Percentiles rank a stretch among this genome's conserved stretches.
Evolutionary conservation across 2,888 invertebrate genomes (phyloP).

Genomic region (Toxonevra muliebris): DNA sequence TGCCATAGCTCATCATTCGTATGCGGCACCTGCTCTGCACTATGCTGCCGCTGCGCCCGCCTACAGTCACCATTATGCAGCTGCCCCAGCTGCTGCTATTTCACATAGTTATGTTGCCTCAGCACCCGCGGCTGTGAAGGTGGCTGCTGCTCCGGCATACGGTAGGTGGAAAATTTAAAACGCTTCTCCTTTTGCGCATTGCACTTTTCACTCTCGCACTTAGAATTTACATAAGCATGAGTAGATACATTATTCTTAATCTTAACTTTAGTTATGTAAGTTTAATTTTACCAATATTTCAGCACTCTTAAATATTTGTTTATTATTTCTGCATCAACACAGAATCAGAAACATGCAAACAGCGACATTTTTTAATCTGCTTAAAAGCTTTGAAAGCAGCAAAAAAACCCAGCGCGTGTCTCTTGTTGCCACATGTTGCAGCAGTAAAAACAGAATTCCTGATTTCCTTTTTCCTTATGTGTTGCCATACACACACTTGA

Average conservation of each 20-base stretch:
- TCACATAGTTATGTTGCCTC: slow-evolving; percentile 43
- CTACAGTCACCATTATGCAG: slow-evolving; percentile 23
- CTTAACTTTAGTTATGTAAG: too few relatives aligned
- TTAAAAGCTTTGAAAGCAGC: not conserved
- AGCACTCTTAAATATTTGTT: too few relatives aligned
- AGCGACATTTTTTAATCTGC: not conserved
- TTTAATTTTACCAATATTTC: too few relatives aligned
- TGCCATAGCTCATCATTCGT: slow-evolving; percentile 29
- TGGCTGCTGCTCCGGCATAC: slow-evolving; percentile 57
- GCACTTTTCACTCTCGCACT: too few relatives aligned
- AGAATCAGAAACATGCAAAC: too few relatives aligned
- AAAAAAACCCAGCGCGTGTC: too few relatives aligned
- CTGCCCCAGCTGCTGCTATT: slow-evolving; percentile 36
- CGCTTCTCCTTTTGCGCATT: too few relatives aligned
- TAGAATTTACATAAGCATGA: too few relatives aligned
- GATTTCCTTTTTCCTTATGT: not conserved
- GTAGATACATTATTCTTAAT: too few relatives aligned
- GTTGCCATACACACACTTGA: slow-evolving; percentile 3
- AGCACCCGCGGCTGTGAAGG: slow-evolving; percentile 48
- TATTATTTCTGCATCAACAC: too few relatives aligned
- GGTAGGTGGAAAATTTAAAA: slow-evolving; percentile 49
- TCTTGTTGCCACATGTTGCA: too few relatives aligned
- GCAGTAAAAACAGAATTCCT: too few relatives aligned
- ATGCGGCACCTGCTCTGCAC: slow-evolving; percentile 37
- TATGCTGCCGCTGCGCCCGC: slow-evolving; percentile 40